Conservation (phyloP, 2,113 vertebrate species). For the Gobius niger region DNA sequence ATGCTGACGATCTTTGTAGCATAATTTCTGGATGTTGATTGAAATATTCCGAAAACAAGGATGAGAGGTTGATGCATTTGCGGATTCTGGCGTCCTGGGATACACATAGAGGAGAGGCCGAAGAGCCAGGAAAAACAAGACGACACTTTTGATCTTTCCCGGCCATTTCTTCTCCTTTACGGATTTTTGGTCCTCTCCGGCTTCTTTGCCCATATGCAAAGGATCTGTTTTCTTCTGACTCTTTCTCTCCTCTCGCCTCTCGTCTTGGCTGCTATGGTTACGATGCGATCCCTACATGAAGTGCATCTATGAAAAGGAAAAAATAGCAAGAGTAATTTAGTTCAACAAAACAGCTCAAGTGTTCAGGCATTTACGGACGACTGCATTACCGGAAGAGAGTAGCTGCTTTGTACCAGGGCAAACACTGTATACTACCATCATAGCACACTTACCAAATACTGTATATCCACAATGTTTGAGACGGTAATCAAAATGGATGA, state of each 20-base stretch:
- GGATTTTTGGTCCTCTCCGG: conserved; percentile 36
- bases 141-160: conserved; percentile 36
- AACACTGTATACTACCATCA: background rate
- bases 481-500: too few species aligned
- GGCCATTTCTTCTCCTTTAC: conserved; percentile 42
- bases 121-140: conserved; percentile 39
- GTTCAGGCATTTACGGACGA: conserved; percentile 53
- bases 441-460: conserved; percentile 21
- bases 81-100: conserved; percentile 47
- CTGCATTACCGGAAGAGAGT: conserved; percentile 45
- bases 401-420: conserved; percentile 23
- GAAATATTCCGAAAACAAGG: conserved; percentile 34
- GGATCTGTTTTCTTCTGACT: conserved; percentile 68
- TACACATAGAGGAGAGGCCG: conserved; percentile 56
- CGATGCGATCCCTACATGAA: conserved; percentile 87
- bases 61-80: conserved; percentile 51
- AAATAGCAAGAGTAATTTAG: conserved; percentile 55
- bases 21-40: conserved; percentile 46
- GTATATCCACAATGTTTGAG: conserved; percentile 36
- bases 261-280: conserved; percentile 77
- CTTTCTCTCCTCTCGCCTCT: conserved; percentile 55
- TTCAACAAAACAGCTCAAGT: conserved; percentile 59
- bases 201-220: conserved; percentile 7
- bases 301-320: conserved; percentile 84
- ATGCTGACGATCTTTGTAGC: conserved; percentile 20